Evolutionary conservation across 2,888 invertebrate genomes (phyloP).

Genomic region (Erebia epiphron): DNA sequence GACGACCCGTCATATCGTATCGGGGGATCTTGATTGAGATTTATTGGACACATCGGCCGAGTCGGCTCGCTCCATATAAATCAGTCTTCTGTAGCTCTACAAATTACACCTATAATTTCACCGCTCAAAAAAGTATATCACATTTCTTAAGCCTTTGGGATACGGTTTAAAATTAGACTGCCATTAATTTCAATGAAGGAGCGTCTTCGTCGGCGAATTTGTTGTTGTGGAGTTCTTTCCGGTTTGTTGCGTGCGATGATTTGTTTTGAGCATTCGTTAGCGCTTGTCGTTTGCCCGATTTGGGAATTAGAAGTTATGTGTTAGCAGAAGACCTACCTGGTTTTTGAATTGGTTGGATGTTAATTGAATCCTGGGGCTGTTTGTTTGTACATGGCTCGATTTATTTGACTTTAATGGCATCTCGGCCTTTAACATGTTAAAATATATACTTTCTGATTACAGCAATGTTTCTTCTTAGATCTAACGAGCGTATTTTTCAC

Average conservation of each 20-base stretch:
- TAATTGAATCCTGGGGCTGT: slow-evolving; percentile 9
- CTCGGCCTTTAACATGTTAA: background rate
- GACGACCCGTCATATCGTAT: slow-evolving; percentile 66
- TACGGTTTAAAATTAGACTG: slow-evolving; percentile 33
- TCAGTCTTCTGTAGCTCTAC: slow-evolving; percentile 53
- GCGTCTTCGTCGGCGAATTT: slow-evolving; percentile 32
- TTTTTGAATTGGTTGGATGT: slow-evolving; percentile 10
- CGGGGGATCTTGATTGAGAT: slow-evolving; percentile 77
- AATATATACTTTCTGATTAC: slow-evolving; percentile 1
- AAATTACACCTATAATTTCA: slow-evolving; percentile 42
- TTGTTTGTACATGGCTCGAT: background rate
- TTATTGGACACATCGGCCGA: slow-evolving; percentile 68
- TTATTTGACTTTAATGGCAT: slow-evolving; percentile 3
- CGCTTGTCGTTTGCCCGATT: slow-evolving; percentile 47
- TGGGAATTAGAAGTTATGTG: slow-evolving; percentile 27
- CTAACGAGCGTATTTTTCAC: too few species aligned
- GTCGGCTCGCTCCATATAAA: slow-evolving; percentile 61
- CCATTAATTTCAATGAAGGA: slow-evolving; percentile 19
- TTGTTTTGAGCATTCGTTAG: slow-evolving; percentile 66
- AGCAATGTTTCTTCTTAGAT: too few species aligned
- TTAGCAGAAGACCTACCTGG: background rate
- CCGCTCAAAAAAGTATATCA: slow-evolving; percentile 31
- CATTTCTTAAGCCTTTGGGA: slow-evolving; percentile 30
- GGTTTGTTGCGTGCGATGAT: slow-evolving; percentile 54
- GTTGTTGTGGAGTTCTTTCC: slow-evolving; percentile 51